Evolutionary conservation across 2,797 vertebrate species (phyloP).

Genomic region (Alosa sapidissima): DNA sequence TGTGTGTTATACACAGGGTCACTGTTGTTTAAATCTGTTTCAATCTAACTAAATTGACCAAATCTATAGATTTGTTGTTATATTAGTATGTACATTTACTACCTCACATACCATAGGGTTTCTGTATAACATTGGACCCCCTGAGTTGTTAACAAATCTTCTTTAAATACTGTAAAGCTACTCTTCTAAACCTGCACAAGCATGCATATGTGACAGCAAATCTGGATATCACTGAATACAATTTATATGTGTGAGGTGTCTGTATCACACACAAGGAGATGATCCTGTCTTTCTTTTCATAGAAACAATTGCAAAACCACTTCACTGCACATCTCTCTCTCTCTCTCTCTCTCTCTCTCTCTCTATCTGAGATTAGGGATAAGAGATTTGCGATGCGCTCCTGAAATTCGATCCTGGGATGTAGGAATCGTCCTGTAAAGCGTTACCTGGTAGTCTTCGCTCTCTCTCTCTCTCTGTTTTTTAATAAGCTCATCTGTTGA

Average conservation of each 20-base stretch:
- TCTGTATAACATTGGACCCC: neutral
- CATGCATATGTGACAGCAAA: neutral
- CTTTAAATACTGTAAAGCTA: neutral
- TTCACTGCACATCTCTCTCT: neutral
- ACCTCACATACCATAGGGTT: too few species aligned
- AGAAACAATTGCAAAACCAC: neutral
- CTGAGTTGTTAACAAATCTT: neutral
- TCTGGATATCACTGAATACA: neutral
- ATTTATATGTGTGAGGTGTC: neutral
- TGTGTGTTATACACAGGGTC: neutral
- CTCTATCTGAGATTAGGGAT: neutral
- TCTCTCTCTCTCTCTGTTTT: neutral
- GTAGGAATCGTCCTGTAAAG: neutral
- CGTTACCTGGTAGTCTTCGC: neutral
- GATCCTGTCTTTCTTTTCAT: neutral
- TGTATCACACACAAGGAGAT: neutral
- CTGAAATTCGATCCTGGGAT: neutral
- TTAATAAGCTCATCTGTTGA: conserved; percentile 25
- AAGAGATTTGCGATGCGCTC: neutral
- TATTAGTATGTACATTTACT: neutral
- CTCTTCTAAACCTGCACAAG: too few species aligned
- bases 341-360: neutral
- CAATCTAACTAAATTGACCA: too few species aligned
- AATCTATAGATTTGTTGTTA: neutral
- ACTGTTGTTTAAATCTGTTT: too few species aligned